Evolutionary conservation across 2,113 vertebrate genomes (phyloP).

Genomic region (pig (Sus scrofa)): DNA sequence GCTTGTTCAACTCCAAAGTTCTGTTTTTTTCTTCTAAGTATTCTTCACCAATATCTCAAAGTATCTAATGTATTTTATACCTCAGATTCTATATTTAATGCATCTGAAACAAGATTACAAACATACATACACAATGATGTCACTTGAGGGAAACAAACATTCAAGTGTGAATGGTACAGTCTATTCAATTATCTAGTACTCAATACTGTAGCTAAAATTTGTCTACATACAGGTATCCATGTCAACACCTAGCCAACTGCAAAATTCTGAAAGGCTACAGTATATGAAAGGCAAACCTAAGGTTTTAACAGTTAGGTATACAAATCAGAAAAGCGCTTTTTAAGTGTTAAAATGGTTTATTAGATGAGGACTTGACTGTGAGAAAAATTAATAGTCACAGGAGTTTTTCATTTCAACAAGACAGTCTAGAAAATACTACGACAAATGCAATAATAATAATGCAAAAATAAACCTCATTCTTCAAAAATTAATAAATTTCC

Average conservation of each 20-base stretch:
- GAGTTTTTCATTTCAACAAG: background rate
- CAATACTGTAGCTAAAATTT: background rate
- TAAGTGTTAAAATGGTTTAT: conserved; percentile 15
- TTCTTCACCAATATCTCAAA: background rate
- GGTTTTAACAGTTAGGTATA: background rate
- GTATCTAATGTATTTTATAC: background rate
- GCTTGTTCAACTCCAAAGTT: background rate
- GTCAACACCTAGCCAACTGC: background rate
- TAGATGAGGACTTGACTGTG: background rate
- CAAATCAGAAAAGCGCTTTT: background rate
- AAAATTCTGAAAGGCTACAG: background rate
- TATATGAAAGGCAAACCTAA: background rate
- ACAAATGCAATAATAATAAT: background rate
- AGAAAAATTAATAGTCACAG: background rate
- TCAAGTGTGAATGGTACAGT: background rate
- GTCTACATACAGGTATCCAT: background rate
- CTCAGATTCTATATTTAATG: background rate
- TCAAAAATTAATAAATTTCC: background rate
- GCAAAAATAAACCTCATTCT: conserved; percentile 20
- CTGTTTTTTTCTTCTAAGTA: background rate
- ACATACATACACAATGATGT: background rate
- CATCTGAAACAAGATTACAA: background rate
- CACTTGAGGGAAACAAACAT: conserved; percentile 3
- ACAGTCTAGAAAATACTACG: conserved; percentile 10
- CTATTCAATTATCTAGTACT: background rate